Evolutionary conservation across 2,888 invertebrate genomes (phyloP).

Genomic region (Patella caerulea): DNA sequence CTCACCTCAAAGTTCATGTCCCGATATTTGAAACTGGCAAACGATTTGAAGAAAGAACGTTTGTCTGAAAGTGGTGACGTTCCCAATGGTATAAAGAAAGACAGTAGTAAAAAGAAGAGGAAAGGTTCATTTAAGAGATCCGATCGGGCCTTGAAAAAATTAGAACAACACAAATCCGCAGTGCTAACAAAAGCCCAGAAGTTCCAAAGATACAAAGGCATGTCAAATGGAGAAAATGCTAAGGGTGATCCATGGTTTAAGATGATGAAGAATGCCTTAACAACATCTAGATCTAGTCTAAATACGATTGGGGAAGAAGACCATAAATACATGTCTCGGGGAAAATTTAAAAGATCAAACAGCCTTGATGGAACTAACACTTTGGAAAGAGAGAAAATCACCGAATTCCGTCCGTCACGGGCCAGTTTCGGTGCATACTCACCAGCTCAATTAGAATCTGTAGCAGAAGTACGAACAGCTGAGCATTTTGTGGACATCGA

Average conservation of each 20-base stretch:
- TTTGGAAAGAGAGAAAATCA: neutral
- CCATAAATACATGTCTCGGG: constrained; percentile 27
- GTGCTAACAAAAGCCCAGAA: constrained; percentile 54
- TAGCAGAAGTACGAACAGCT: neutral
- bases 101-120: constrained; percentile 46
- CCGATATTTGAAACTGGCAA: constrained; percentile 58
- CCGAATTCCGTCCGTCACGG: neutral
- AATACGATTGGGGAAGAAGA: constrained; percentile 57
- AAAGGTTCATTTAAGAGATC: constrained; percentile 43
- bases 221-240: neutral
- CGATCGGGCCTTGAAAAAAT: constrained; percentile 42
- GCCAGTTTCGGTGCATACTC: neutral
- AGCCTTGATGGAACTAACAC: neutral
- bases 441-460: neutral
- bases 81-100: constrained; percentile 33
- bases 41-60: constrained; percentile 51
- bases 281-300: constrained; percentile 50
- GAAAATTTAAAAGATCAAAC: neutral
- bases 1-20: constrained; percentile 54
- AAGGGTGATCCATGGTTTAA: constrained; percentile 53
- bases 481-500: neutral
- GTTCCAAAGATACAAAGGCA: constrained; percentile 31
- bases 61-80: constrained; percentile 21
- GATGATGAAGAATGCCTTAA: constrained; percentile 47
- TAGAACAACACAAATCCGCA: constrained; percentile 47